Evolutionary conservation across 2,797 vertebrate species (phyloP), one percentile per base, ranked within the genome.

Genomic region (Myotis pilosus): DNA sequence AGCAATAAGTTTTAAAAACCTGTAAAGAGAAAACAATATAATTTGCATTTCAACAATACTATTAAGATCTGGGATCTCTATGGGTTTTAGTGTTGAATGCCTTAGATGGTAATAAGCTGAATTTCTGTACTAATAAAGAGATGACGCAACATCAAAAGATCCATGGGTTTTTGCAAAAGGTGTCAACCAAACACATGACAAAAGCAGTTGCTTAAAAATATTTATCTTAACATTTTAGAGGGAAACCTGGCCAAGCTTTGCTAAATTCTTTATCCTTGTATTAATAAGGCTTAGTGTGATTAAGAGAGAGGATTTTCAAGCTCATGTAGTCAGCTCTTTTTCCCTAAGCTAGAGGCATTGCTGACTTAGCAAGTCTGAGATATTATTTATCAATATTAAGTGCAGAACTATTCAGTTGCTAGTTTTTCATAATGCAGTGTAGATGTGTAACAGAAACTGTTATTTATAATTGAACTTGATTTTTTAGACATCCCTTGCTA

Each of bases 361-460:
- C 82, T 97, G 53, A 94, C 41, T 85, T 87, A 87, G 80, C 84
- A 97, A 16, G n/a, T 89, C 17, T 94, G 53, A 97, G 13, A 66
- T 80, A 93, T 94, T 92, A 96, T 95, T 95, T 94, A 95, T 95
- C 81, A 96, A 47, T 97, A 75, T 87, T 96, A 94, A 96, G 90
- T 91, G 51, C 57, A 92, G 80, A 57, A 53, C 33, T 22, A 1
- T 94, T 97, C 68, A 95, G 15, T 68, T 94, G 4, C 33, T 95
- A 64, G 1, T 10, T 60, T 79, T 91, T 71, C 47, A 38, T 95
- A 94, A 86, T 71, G 22, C 25, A 51, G 87, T 79, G 17, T 91
- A 62, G 84, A 94, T 88, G 23, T 92, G 38, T 87, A 92, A 91
- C 41, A 94, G 57, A 47, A 89, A 76, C 2, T 71, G 15, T 93